Base-by-base conservation (phyloP, 2,113 vertebrate genomes). In the Patagioenas fasciata region DNA sequence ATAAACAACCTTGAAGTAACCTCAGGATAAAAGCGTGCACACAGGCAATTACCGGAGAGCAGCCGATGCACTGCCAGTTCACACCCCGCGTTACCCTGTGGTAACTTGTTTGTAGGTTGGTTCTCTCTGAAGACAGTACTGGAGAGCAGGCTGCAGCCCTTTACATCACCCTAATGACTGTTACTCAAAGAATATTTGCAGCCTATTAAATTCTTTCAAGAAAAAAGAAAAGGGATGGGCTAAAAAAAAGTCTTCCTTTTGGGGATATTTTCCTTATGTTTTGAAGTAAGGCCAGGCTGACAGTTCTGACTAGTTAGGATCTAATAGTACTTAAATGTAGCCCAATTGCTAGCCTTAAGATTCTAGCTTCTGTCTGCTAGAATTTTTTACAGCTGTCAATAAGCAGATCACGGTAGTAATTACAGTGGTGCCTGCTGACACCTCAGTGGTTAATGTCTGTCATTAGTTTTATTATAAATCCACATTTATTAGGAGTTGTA, bases 361-460 rank as follows among this genome's bases (percentile, higher is more conserved):
- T 97, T 93, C 31, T 51, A 78, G 67, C 85, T 92, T 89, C 81
- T 88, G 29, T 83, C 93, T 97, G 53, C 75, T 97, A 89, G 93
- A 95, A 97, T 96, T 97, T 96, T 83, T 97, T 96, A 92, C 70
- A 94, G 71, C 80, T 97, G 94, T 97, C 97, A 92, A 95, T 97
- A 95, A 79, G 38, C 38, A 94, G 87, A 91, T 96, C 93, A 94
- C 60, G 47, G 88, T 96, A 96, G 93, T 97, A 97, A 91, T 91
- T 70, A 77, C 44, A 42, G 28, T 73, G 62, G 40, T 86, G 50
- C 73, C 83, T 96, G 95, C 96, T 97, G 93, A 93, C 95, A 92
- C 78, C 65, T 95, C 83, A 83, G 92, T 95, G 91, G 80, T 94
- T 97, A 97, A 96, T 28, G 21, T 94, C 85, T 88, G 94, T 96